Conservation (phyloP, 2,113 vertebrate genomes). For the Larimichthys crocea region DNA sequence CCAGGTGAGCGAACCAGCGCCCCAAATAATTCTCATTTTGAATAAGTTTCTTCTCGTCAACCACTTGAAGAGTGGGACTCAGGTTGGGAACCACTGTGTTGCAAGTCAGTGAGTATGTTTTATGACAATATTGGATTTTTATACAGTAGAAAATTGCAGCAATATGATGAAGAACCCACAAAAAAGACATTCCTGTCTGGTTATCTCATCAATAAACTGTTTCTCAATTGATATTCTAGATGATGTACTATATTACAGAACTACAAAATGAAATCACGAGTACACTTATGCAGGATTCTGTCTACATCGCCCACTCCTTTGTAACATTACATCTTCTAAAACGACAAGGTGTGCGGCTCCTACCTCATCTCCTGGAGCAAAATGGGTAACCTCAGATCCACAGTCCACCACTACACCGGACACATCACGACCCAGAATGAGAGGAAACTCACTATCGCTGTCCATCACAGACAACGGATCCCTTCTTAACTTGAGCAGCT, state of each 20-base stretch:
- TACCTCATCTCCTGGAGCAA: slow-evolving; percentile 94
- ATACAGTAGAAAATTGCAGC: not conserved
- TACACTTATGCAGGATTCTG: not conserved
- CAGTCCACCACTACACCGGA: slow-evolving; percentile 94
- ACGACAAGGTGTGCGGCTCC: slow-evolving; percentile 4
- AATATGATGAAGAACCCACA: not conserved
- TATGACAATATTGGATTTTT: not conserved
- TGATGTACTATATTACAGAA: not conserved
- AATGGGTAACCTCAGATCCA: slow-evolving; percentile 89
- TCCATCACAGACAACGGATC: slow-evolving; percentile 86
- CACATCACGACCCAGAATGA: slow-evolving; percentile 93
- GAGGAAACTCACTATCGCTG: slow-evolving; percentile 87
- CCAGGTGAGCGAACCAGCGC: too few relatives aligned
- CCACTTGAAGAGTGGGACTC: not conserved
- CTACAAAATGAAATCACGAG: not conserved
- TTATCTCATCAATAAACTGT: not conserved
- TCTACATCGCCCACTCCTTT: not conserved
- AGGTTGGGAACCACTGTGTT: not conserved
- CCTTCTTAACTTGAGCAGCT: slow-evolving; percentile 87
- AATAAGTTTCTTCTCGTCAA: not conserved
- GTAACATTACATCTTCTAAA: not conserved
- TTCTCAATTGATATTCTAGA: not conserved
- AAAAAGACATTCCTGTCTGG: not conserved
- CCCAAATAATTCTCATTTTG: too few relatives aligned
- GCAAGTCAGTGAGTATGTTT: not conserved